Conservation (phyloP, 1,140 invertebrate species). For the Aricia agestis region DNA sequence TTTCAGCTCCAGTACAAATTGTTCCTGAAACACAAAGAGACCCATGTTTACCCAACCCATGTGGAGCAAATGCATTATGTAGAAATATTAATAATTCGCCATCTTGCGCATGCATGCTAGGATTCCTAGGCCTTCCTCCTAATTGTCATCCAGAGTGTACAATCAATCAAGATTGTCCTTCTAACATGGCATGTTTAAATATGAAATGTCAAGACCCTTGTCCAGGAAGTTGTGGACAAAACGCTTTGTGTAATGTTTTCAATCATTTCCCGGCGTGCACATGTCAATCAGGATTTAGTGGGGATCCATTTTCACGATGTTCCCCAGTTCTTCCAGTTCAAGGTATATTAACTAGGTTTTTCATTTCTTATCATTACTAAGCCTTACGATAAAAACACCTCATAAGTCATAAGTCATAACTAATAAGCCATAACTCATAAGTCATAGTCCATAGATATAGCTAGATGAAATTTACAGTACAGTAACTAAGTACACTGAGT, state of each 20-base stretch:
- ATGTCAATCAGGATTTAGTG: constrained; percentile 79
- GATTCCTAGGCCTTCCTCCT: constrained; percentile 80
- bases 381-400: no score
- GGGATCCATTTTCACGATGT: constrained; percentile 80
- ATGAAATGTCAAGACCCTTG: constrained; percentile 82
- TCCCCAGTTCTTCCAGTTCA: constrained; percentile 55
- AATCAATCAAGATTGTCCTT: constrained; percentile 80
- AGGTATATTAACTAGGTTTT: constrained; percentile 62
- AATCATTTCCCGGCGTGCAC: constrained; percentile 81
- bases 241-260: constrained; percentile 79
- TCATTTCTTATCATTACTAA: no score
- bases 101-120: constrained; percentile 78
- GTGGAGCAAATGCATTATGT: constrained; percentile 82
- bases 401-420: no score
- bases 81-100: constrained; percentile 76
- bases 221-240: constrained; percentile 80
- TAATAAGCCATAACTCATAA: no score
- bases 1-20: constrained; percentile 70
- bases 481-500: no score
- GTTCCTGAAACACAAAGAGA: constrained; percentile 53
- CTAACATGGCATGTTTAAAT: constrained; percentile 80
- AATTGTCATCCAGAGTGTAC: constrained; percentile 82
- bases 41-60: constrained; percentile 80
- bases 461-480: no score
- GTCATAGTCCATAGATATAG: no score